Conservation (phyloP, 2,888 invertebrate species). For the Leptinotarsa tumamoca region DNA sequence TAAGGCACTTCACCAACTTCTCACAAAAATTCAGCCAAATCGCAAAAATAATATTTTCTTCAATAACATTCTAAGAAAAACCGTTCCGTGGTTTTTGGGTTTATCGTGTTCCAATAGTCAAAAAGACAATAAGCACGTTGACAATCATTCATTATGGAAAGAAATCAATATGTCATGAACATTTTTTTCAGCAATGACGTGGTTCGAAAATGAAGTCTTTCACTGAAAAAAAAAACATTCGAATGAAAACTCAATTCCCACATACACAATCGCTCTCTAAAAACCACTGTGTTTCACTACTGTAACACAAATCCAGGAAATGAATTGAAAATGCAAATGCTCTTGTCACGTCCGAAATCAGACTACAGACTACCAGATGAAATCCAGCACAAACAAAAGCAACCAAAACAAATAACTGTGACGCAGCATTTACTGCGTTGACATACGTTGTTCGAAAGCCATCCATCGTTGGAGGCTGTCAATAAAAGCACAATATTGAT, state of each 20-base stretch:
- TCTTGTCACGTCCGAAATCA: slow-evolving; percentile 8
- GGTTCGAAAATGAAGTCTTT: neutral
- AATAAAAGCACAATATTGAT: slow-evolving; percentile 40
- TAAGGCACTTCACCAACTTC: no score
- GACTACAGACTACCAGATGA: neutral
- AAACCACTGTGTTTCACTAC: slow-evolving; percentile 2
- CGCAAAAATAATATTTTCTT: no score
- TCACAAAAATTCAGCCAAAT: no score
- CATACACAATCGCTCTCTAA: neutral
- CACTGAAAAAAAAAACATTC: neutral
- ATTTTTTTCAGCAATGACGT: no score
- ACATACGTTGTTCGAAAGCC: slow-evolving; percentile 32
- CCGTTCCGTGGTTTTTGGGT: no score
- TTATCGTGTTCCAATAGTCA: no score
- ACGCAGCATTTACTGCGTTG: slow-evolving; percentile 30
- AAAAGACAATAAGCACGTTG: no score
- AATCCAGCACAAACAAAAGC: slow-evolving; percentile 20
- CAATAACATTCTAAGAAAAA: no score
- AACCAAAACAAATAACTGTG: slow-evolving; percentile 35
- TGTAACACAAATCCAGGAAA: slow-evolving; percentile 16
- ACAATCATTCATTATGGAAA: no score
- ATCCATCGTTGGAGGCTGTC: slow-evolving; percentile 39
- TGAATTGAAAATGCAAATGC: slow-evolving; percentile 19
- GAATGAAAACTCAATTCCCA: neutral
- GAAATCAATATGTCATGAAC: no score